phyloP scores from a whole-genome alignment of 2,888 invertebrate genomes.

The Stenotaenia linearis region DNA sequence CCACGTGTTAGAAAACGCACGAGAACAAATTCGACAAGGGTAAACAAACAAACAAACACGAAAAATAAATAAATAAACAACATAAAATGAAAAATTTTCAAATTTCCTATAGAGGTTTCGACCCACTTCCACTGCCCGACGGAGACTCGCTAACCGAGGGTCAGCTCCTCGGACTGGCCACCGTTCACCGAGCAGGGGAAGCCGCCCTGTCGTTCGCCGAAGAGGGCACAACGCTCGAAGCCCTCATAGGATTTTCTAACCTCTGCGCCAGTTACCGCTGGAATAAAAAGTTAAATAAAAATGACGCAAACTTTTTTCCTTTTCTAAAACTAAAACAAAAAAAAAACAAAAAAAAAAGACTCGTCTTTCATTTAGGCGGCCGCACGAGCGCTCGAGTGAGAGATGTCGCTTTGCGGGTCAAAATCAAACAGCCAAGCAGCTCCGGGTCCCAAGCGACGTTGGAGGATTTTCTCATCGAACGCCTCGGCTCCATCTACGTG shows the following conservation, averaged over 20 bases:
- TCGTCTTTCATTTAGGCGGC: constrained; percentile 24
- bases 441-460: constrained; percentile 34
- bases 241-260: constrained; percentile 34
- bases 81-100: neutral
- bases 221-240: constrained; percentile 36
- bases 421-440: constrained; percentile 36
- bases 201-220: constrained; percentile 34
- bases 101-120: constrained; percentile 32
- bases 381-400: constrained; percentile 34
- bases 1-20: constrained; percentile 36
- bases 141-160: constrained; percentile 35
- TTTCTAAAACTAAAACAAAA: no score
- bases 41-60: neutral
- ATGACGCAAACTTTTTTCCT: no score
- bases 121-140: constrained; percentile 35
- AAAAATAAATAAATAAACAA: neutral
- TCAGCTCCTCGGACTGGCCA: constrained; percentile 35
- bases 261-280: constrained; percentile 34
- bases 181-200: constrained; percentile 36
- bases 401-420: constrained; percentile 34
- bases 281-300: constrained; percentile 37
- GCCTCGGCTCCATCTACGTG: constrained; percentile 33
- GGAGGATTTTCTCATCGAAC: constrained; percentile 35
- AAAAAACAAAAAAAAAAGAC: no score
- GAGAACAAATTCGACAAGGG: constrained; percentile 36